A percentile compares a stretch with the other conserved stretches of the same genome.
These are phyloP conservation scores for Pteruthius melanotis DNA, from an alignment of 2,113 vertebrate genomes.

Conservation along the genomic window DNA sequence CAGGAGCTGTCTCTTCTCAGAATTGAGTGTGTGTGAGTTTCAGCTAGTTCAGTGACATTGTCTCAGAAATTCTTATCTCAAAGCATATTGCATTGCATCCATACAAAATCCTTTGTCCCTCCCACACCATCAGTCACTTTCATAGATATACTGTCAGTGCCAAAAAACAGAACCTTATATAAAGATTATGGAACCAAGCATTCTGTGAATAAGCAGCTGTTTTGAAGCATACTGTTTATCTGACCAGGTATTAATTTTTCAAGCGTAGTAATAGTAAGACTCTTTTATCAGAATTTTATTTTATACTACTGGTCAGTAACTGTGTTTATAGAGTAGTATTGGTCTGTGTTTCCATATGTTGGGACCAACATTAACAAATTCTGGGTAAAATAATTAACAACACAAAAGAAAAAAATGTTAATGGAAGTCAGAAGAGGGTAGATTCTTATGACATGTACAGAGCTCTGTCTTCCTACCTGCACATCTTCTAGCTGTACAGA, in stretches of 20 bases:
- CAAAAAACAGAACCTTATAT: not conserved
- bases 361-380: not conserved
- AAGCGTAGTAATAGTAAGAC: not conserved
- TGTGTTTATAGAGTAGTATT: not conserved
- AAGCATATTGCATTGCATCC: not conserved
- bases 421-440: not conserved
- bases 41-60: not conserved
- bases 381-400: not conserved
- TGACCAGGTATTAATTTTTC: not conserved
- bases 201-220: not conserved
- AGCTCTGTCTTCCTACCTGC: not conserved
- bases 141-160: accelerated
- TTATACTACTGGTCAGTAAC: not conserved
- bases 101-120: not conserved
- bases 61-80: not conserved
- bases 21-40: not conserved
- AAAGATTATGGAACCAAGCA: not conserved
- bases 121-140: not conserved
- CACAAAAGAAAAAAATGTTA: not conserved
- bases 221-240: not conserved
- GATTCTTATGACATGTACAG: not conserved
- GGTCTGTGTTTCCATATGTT: not conserved
- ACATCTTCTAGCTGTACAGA: not conserved
- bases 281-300: not conserved
- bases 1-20: not conserved